These are phyloP conservation scores for Helicoverpa armigera DNA, from an alignment of 1,140 invertebrate species.

Conservation along the genomic window DNA sequence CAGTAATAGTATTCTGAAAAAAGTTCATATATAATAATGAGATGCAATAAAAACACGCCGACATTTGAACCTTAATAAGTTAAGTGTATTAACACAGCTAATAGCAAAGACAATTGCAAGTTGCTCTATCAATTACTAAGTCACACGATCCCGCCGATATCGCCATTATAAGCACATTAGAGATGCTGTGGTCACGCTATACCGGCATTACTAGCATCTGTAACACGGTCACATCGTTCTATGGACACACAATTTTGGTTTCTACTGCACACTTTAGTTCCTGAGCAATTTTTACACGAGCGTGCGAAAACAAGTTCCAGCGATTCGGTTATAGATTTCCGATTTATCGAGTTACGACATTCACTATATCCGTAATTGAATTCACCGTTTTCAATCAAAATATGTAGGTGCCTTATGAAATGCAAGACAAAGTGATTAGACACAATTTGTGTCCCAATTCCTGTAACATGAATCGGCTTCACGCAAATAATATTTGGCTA, in stretches of 20 bases:
- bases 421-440: conserved; percentile 54
- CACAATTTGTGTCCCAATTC: conserved; percentile 51
- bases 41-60: conserved; percentile 6
- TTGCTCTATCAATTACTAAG: conserved; percentile 82
- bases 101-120: conserved; percentile 69
- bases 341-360: conserved; percentile 57
- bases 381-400: conserved; percentile 78
- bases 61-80: conserved; percentile 40
- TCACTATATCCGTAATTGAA: conserved; percentile 64
- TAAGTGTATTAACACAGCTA: conserved; percentile 67
- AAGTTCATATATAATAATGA: conserved; percentile 40
- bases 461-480: conserved; percentile 47
- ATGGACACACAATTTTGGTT: conserved; percentile 78
- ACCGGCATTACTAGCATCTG: conserved; percentile 77
- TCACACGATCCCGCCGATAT: conserved; percentile 72
- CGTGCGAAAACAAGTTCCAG: conserved; percentile 73
- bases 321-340: conserved; percentile 57
- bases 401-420: conserved; percentile 49
- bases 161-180: conserved; percentile 83
- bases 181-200: conserved; percentile 81
- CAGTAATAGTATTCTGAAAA: conserved; percentile 24
- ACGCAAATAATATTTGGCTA: conserved; percentile 46
- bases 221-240: conserved; percentile 85
- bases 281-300: conserved; percentile 71
- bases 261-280: conserved; percentile 71